These are phyloP conservation scores for Drosophila nr. perissopoda DNA, from an alignment of 2,888 invertebrate species.

Conservation along the genomic window DNA sequence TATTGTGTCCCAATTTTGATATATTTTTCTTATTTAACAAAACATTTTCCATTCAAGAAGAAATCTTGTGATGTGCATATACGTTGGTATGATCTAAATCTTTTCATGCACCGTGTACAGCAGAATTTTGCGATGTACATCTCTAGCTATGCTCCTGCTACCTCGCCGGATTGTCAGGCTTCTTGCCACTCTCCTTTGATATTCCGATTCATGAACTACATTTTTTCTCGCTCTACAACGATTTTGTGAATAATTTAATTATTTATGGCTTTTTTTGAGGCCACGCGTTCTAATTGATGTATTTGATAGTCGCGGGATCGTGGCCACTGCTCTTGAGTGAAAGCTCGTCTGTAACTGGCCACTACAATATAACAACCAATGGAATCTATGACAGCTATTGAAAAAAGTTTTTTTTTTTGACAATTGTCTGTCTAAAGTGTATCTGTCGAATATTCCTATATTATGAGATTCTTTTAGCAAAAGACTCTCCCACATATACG, in stretches of 20 bases:
- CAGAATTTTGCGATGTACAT: not conserved
- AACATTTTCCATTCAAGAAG: not conserved
- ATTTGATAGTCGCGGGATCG: not conserved
- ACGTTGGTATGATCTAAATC: not conserved
- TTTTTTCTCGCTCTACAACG: too few species aligned
- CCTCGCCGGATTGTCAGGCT: not conserved
- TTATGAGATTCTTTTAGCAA: too few species aligned
- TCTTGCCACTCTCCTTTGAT: not conserved
- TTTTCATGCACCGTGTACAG: too few species aligned
- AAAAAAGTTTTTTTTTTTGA: not conserved
- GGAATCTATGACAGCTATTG: too few species aligned
- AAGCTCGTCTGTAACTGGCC: not conserved
- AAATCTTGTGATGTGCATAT: not conserved
- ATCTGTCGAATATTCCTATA: too few species aligned
- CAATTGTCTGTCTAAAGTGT: too few species aligned
- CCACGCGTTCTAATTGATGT: not conserved
- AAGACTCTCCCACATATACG: too few species aligned
- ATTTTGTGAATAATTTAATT: not conserved
- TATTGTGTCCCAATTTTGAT: not conserved
- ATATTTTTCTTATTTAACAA: not conserved
- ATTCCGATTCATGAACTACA: too few species aligned
- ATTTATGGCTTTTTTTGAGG: not conserved
- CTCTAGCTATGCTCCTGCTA: not conserved
- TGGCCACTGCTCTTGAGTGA: not conserved
- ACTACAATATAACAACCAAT: not conserved